A percentile compares a stretch with the other conserved stretches of the same genome.
Conservation (phyloP, 2,113 vertebrate species). For the Ascaphus truei region DNA sequence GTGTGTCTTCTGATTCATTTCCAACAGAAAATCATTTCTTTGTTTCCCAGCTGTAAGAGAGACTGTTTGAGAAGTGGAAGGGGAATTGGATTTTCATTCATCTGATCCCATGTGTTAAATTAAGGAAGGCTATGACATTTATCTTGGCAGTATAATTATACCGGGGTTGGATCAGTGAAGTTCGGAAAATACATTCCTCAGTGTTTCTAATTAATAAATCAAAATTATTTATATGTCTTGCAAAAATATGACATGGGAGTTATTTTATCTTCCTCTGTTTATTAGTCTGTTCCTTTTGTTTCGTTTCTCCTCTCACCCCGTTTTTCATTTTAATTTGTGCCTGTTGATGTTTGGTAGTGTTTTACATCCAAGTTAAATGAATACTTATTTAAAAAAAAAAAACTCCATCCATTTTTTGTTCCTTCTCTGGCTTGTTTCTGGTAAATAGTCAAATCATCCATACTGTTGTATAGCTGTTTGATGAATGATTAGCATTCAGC, state of each 20-base stretch:
- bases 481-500: too few relatives aligned
- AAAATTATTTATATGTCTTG: conserved; percentile 39
- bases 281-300: conserved; percentile 17
- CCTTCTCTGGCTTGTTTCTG: too few relatives aligned
- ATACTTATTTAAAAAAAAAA: not conserved
- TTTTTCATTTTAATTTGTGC: not conserved
- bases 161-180: conserved; percentile 13
- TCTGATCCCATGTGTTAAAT: conserved; percentile 48
- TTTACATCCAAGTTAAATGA: not conserved
- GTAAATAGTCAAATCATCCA: too few relatives aligned
- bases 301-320: not conserved
- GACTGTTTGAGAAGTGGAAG: conserved; percentile 52
- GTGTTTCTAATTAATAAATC: conserved; percentile 46
- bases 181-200: conserved; percentile 39
- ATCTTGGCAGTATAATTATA: conserved; percentile 38
- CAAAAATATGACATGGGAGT: conserved; percentile 11
- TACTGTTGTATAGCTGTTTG: too few relatives aligned
- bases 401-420: too few relatives aligned
- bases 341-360: not conserved
- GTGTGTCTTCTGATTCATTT: conserved; percentile 63
- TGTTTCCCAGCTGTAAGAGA: conserved; percentile 55
- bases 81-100: conserved; percentile 44
- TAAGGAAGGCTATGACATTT: conserved; percentile 43
- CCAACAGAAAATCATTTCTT: conserved; percentile 58
- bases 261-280: conserved; percentile 13